Evolutionary conservation across 2,797 vertebrate genomes (phyloP).

Genomic region (Pangasius larnaudii): DNA sequence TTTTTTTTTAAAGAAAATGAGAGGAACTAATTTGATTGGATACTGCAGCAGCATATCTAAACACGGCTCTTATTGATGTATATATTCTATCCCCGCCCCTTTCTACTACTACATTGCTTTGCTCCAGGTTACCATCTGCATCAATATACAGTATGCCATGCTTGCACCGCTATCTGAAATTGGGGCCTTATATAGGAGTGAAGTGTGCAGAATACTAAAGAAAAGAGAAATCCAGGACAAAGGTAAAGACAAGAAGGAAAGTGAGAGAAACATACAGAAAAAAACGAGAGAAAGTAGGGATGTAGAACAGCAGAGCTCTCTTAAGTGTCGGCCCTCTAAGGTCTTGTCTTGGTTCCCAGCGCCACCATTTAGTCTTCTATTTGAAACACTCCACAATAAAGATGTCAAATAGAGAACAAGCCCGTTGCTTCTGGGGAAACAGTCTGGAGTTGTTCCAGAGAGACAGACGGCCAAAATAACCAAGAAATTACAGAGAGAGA

Average conservation of each 20-base stretch:
- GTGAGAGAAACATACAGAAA: slow-evolving; percentile 39
- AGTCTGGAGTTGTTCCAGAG: slow-evolving; percentile 70
- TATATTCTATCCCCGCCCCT: not conserved
- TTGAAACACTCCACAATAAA: slow-evolving; percentile 81
- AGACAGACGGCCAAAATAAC: slow-evolving; percentile 67
- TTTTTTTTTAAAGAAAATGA: not conserved
- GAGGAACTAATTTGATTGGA: not conserved
- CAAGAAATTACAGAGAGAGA: slow-evolving; percentile 52
- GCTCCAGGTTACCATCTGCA: not conserved
- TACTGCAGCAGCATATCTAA: not conserved
- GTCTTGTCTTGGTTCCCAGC: slow-evolving; percentile 55
- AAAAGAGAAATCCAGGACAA: slow-evolving; percentile 35
- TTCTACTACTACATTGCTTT: not conserved
- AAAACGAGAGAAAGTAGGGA: slow-evolving; percentile 21
- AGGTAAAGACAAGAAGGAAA: slow-evolving; percentile 10
- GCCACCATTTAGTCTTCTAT: slow-evolving; percentile 74
- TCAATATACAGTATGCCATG: not conserved
- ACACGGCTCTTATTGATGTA: not conserved
- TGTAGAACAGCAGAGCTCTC: slow-evolving; percentile 35
- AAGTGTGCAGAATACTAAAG: slow-evolving; percentile 34
- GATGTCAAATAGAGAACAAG: slow-evolving; percentile 74
- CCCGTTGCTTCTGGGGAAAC: slow-evolving; percentile 62
- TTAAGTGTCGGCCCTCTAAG: slow-evolving; percentile 46
- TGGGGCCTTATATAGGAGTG: slow-evolving; percentile 2
- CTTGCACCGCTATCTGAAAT: not conserved